Percentiles rank a stretch among this genome's conserved stretches.
Conservation (phyloP, 2,797 vertebrate species). For the Erethizon dorsatum region DNA sequence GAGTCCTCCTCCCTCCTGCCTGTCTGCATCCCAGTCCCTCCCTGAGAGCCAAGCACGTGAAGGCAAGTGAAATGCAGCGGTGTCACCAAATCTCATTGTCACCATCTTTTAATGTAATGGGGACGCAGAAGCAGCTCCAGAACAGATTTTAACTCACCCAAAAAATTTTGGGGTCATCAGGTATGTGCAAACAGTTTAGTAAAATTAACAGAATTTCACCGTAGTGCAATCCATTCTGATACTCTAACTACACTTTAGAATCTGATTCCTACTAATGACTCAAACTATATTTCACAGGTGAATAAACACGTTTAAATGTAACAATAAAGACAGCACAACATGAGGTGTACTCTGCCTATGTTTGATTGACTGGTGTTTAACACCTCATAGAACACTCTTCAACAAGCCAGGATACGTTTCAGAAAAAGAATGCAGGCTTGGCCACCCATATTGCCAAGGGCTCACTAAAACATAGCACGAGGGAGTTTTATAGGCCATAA, state of each 20-base stretch:
- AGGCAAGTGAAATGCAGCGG: not conserved
- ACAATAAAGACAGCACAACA: conserved; percentile 18
- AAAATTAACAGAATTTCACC: conserved; percentile 54
- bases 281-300: conserved; percentile 26
- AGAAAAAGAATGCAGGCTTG: conserved; percentile 36
- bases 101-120: not conserved
- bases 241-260: not conserved
- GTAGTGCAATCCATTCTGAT: not conserved
- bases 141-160: conserved; percentile 15
- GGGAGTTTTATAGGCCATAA: not conserved
- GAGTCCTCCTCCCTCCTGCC: not conserved
- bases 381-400: conserved; percentile 25
- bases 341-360: not conserved
- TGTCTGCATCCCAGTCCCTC: too few species aligned
- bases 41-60: not conserved
- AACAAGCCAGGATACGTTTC: conserved; percentile 3
- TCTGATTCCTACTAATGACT: conserved; percentile 26
- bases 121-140: not conserved
- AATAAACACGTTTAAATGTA: conserved; percentile 52
- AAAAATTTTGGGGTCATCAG: conserved; percentile 3
- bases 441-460: not conserved
- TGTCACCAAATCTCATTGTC: not conserved
- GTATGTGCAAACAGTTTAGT: not conserved
- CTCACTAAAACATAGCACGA: not conserved
- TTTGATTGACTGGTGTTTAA: conserved; percentile 37